Evolutionary conservation across 2,797 vertebrate species (phyloP), one percentile per base, ranked within the genome.

Genomic region (Mus spretus): DNA sequence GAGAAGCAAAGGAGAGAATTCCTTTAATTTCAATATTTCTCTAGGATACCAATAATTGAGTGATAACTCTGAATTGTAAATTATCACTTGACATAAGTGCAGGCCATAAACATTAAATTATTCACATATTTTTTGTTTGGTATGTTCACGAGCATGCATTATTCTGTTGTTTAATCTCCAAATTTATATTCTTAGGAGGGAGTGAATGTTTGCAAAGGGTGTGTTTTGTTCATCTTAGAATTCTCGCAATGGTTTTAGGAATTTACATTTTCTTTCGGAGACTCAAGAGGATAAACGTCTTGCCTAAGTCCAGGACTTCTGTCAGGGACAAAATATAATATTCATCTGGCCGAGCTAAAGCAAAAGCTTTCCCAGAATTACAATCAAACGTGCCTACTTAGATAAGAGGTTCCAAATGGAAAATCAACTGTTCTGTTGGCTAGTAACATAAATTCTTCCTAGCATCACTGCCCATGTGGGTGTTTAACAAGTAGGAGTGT

Each of bases 31-130:
- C 28, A 79, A 53, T 72, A 47, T 31, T 90, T 90, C 47, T 77
- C 70, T 50, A 53, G 72, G 53, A 88, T 22, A 89, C 34, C 75
- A 92, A 57, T 75, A 92, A 86, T 94, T 79, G 84, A 88, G 15
- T 90, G 28, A 90, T 65, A 92, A 90, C 9, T 70, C 67, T 65
- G 10, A 5, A 81, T 47, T 94, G 12, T 37, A 89, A 85, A 95
- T 85, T 65, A 92, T 53, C 31, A 87, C 22, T 96, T 96, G 70
- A 96, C 95, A 92, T 95, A 87, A n/a, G 5, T 67, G 10, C 7
- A 40, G 37, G 70, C 4, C 6, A 84, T 59, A 57, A 91, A 89
- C 55, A 88, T 67, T 22, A 91, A 90, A 95, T 81, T 47, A 77
- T 61, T 80, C 0, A 78, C 26, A 88, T 63, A 86, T 94, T 93